phyloP scores from a whole-genome alignment of 2,888 invertebrate genomes.

The Coleophora deauratella region DNA sequence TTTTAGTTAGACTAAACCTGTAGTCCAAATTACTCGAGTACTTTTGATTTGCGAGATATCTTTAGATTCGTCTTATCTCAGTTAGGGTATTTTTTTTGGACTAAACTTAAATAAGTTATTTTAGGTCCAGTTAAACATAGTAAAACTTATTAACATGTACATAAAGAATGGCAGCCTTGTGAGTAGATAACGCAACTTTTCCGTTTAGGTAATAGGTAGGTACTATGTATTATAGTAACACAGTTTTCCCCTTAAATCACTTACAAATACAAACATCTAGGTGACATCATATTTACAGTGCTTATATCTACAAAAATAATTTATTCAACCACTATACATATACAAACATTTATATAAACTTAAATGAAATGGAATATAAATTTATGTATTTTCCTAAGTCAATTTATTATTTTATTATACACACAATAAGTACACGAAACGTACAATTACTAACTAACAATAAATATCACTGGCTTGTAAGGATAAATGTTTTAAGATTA shows the following conservation, averaged over 20 bases:
- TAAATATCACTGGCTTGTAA: background rate
- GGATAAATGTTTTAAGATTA: too few species aligned
- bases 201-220: constrained; percentile 23
- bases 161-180: constrained; percentile 19
- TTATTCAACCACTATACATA: constrained; percentile 65
- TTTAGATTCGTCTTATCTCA: too few species aligned
- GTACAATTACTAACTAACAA: background rate
- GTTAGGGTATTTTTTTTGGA: too few species aligned
- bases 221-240: too few species aligned
- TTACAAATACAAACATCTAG: constrained; percentile 53
- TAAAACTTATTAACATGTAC: too few species aligned
- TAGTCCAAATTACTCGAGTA: too few species aligned
- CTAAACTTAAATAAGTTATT: too few species aligned
- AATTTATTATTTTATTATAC: constrained; percentile 41
- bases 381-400: too few species aligned
- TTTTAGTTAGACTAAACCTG: too few species aligned
- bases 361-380: constrained; percentile 50
- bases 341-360: constrained; percentile 48
- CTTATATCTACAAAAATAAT: constrained; percentile 70
- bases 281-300: constrained; percentile 64
- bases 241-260: too few species aligned
- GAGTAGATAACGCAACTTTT: constrained; percentile 34
- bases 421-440: constrained; percentile 26
- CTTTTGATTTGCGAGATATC: too few species aligned
- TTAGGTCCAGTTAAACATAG: too few species aligned